Evolutionary conservation across 2,113 vertebrate genomes (phyloP), one percentile per base, ranked within the genome.

Genomic region (Corynorhinus townsendii): DNA sequence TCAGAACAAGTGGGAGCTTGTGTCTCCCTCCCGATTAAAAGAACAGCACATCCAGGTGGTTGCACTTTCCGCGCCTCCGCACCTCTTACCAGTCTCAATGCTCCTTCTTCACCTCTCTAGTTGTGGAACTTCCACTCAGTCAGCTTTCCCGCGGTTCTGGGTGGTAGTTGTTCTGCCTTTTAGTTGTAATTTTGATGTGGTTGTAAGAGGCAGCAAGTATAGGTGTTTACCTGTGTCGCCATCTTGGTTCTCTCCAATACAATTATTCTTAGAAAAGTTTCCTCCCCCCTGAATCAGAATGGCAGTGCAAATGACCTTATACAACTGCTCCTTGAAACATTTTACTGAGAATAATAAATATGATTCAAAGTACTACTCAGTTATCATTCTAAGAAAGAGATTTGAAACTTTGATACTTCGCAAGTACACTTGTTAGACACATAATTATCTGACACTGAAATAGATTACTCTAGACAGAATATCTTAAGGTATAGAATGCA

Each of bases 381-480:
- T 69, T 83, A 43, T 64, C 15, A 71, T 84, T 92, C 35, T 49
- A 82, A 79, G 59, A 86, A 72, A 77, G 54, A 76, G 2, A 90
- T 80, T 95, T 66, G 35, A 89, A 84, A 56, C 47, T 88, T 40
- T 72, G 10, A 40, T 85, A 35, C 54, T 96, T 86, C 40, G 92
- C 33, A 91, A 80, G 56, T 80, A 45, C 38, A 47, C 7, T 43
- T 47, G 4, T 77, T 95, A 92, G 47, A 3, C 4, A 16, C 28
- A 47, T 33, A 66, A 76, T 89, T 49, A 94, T 75, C 33, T 95
- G 45, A 66, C 19, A 45, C 24, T 64, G 15, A 89, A 90, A 90
- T 66, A 79, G 3, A 1, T 30, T 76, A 66, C 9, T 75, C 16
- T 91, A 28, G 16, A 45, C 38, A 77, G 6, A 89, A 11, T 86